These are phyloP conservation scores for Parambassis ranga DNA, from an alignment of 2,797 vertebrate genomes.

Conservation along the genomic window DNA sequence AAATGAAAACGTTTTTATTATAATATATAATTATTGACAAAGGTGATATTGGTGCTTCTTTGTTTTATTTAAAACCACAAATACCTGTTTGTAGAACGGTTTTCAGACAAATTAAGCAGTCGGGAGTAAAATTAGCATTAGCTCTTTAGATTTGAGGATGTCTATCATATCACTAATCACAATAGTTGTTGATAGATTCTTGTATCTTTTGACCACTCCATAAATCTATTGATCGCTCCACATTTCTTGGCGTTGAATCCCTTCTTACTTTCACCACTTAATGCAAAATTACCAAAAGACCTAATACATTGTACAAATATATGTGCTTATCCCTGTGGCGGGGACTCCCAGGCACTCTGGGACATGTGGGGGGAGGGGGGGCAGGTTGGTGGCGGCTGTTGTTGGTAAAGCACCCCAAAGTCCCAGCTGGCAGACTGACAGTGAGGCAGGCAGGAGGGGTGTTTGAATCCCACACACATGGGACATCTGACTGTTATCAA, in stretches of 20 bases:
- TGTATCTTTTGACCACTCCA: neutral
- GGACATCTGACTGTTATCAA: slow-evolving; percentile 63
- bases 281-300: too few species aligned
- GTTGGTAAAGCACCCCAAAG: slow-evolving; percentile 1
- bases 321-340: too few species aligned
- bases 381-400: neutral
- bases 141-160: too few species aligned
- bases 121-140: too few species aligned
- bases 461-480: slow-evolving; percentile 60
- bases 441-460: slow-evolving; percentile 34
- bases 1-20: too few species aligned
- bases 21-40: too few species aligned
- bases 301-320: too few species aligned
- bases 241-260: too few species aligned
- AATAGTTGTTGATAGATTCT: neutral
- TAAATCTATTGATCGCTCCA: neutral
- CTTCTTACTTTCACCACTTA: too few species aligned
- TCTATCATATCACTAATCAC: neutral
- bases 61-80: neutral
- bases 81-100: neutral
- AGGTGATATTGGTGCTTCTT: too few species aligned
- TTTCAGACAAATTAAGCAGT: too few species aligned
- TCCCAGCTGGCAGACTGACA: slow-evolving; percentile 67
- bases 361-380: neutral
- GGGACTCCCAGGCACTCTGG: slow-evolving; percentile 24